Conservation (phyloP, 2,797 vertebrate genomes). For the Tangara arthus region DNA sequence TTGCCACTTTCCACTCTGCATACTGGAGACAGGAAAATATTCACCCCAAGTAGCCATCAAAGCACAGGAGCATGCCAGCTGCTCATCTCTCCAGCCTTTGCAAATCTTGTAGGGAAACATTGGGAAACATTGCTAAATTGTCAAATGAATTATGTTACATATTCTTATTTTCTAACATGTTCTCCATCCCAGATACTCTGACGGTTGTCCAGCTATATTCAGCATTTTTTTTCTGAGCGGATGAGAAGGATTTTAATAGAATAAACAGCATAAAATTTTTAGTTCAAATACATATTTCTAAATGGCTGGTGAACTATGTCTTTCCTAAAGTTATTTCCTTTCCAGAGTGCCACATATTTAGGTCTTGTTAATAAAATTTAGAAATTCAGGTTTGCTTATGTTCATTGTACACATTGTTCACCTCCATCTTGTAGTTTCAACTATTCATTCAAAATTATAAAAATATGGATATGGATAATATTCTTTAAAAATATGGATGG, state of each 20-base stretch:
- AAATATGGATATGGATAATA: background rate
- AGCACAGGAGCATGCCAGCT: background rate
- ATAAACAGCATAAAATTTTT: background rate
- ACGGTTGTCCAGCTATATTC: background rate
- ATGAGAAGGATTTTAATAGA: background rate
- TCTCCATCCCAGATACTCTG: background rate
- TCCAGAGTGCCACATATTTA: background rate
- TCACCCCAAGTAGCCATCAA: background rate
- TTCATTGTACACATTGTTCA: too few species aligned
- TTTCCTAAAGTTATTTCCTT: background rate
- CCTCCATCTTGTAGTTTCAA: background rate
- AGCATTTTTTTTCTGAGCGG: background rate
- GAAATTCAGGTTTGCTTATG: background rate
- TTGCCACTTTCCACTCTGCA: background rate
- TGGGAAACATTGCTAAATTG: background rate
- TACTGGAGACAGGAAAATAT: background rate
- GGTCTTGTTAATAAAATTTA: background rate
- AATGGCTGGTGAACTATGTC: background rate
- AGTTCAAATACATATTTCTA: background rate
- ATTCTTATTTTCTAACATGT: background rate
- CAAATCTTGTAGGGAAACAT: background rate
- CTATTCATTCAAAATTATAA: background rate
- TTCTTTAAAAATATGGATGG: background rate
- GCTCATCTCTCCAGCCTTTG: background rate
- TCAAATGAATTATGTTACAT: background rate